A percentile compares a stretch with the other conserved stretches of the same genome.
These are phyloP conservation scores for Gastrophysa polygoni DNA, from an alignment of 2,888 invertebrate genomes.

Conservation along the genomic window DNA sequence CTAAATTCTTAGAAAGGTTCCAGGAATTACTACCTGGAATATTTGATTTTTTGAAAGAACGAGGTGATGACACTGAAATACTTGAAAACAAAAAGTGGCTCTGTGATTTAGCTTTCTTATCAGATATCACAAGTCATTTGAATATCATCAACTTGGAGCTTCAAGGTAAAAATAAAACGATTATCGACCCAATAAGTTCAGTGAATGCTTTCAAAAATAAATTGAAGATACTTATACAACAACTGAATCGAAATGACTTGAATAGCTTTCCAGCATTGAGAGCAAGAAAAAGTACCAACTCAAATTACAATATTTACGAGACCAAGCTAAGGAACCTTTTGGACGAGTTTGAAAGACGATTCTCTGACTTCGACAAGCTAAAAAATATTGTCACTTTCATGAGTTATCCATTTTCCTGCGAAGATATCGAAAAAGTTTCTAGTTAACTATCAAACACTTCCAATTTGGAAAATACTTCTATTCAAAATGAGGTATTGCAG, in stretches of 20 bases:
- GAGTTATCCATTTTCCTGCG: too few species aligned
- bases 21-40: constrained; percentile 37
- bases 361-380: constrained; percentile 4
- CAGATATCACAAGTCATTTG: constrained; percentile 3
- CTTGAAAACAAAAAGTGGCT: constrained; percentile 32
- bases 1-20: constrained; percentile 35
- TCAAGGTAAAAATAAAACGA: constrained; percentile 10
- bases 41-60: constrained; percentile 36
- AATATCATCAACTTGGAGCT: constrained; percentile 13
- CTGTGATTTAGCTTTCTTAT: constrained; percentile 7
- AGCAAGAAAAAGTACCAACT: constrained; percentile 22
- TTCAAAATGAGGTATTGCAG: too few species aligned
- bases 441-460: neutral
- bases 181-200: constrained; percentile 12
- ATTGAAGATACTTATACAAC: constrained; percentile 29
- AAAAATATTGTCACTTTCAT: neutral
- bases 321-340: constrained; percentile 14
- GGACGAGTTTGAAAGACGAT: constrained; percentile 9
- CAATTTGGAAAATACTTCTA: neutral
- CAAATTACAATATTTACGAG: constrained; percentile 15
- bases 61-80: too few species aligned
- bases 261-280: constrained; percentile 27
- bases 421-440: constrained; percentile 1
- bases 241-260: constrained; percentile 32
- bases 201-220: constrained; percentile 33